phyloP scores from a whole-genome alignment of 2,113 vertebrate genomes.

The Zingel zingel region DNA sequence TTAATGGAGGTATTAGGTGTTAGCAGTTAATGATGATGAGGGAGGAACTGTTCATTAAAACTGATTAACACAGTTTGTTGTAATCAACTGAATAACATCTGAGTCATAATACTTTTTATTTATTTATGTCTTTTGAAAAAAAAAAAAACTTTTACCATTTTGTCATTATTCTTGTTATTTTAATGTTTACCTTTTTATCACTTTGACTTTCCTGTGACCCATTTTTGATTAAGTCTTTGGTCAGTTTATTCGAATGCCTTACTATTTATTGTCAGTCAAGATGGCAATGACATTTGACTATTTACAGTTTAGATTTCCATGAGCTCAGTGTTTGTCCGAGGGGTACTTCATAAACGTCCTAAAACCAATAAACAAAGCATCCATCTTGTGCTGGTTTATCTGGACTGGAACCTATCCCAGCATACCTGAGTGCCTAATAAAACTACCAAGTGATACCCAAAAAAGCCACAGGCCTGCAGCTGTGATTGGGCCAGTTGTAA shows the following conservation, averaged over 20 bases:
- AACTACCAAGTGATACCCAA: not conserved
- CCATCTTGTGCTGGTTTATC: not conserved
- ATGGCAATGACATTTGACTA: not conserved
- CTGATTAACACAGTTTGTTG: constrained; percentile 28
- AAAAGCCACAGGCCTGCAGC: not conserved
- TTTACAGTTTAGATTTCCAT: not conserved
- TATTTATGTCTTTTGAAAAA: not conserved
- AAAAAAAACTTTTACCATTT: not conserved
- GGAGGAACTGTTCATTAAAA: constrained; percentile 18
- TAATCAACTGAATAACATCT: constrained; percentile 11
- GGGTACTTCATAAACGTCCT: not conserved
- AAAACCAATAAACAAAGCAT: not conserved
- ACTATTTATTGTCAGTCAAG: not conserved
- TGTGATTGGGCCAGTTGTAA: constrained; percentile 3
- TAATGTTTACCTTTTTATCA: not conserved
- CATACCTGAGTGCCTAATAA: not conserved
- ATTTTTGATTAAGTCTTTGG: not conserved
- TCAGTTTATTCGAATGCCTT: not conserved
- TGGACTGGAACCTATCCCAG: not conserved
- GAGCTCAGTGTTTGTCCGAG: not conserved
- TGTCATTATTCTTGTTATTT: not conserved
- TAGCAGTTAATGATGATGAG: constrained; percentile 39
- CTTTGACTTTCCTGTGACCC: not conserved
- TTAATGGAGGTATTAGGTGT: constrained; percentile 31
- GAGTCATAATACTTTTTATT: not conserved